Evolutionary conservation across 92 coral and sea anemone genomes (phyloP).

Genomic region (Phenganax marumi): DNA sequence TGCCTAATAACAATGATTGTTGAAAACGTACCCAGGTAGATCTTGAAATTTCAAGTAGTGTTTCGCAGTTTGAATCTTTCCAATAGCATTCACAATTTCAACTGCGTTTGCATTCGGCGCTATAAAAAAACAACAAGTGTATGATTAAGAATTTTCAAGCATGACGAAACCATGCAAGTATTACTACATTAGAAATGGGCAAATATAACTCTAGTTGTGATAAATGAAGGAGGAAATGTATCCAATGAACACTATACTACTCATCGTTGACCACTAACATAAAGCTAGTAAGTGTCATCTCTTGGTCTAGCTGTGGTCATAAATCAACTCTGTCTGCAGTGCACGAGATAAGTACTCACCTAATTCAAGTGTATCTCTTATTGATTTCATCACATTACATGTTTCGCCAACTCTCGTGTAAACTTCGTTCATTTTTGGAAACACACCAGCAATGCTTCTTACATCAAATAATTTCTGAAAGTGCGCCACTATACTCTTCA

Average conservation of each 20-base stretch:
- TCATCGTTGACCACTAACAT: background rate
- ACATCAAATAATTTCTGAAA: constrained; percentile 95
- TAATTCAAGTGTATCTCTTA: constrained; percentile 71
- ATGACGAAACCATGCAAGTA: background rate
- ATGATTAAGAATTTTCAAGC: background rate
- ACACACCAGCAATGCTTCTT: constrained; percentile 71
- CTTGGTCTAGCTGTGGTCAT: background rate
- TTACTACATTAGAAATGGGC: background rate
- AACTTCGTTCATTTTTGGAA: constrained; percentile 93
- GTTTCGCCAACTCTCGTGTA: constrained; percentile 92
- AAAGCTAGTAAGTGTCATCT: background rate
- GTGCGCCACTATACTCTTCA: constrained; percentile 84
- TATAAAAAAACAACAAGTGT: constrained; percentile 9
- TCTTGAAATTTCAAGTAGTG: constrained; percentile 83
- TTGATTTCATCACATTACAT: constrained; percentile 82
- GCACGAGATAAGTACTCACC: constrained; percentile 53
- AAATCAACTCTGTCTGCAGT: background rate
- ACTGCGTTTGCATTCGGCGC: constrained; percentile 78
- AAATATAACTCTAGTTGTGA: background rate
- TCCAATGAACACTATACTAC: background rate
- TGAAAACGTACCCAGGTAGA: constrained; percentile 75
- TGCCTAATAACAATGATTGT: no score
- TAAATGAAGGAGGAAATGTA: background rate
- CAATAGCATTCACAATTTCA: constrained; percentile 92
- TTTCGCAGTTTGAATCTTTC: constrained; percentile 86